phyloP scores from a whole-genome alignment of 2,113 vertebrate species.

The Cichladusa arquata region DNA sequence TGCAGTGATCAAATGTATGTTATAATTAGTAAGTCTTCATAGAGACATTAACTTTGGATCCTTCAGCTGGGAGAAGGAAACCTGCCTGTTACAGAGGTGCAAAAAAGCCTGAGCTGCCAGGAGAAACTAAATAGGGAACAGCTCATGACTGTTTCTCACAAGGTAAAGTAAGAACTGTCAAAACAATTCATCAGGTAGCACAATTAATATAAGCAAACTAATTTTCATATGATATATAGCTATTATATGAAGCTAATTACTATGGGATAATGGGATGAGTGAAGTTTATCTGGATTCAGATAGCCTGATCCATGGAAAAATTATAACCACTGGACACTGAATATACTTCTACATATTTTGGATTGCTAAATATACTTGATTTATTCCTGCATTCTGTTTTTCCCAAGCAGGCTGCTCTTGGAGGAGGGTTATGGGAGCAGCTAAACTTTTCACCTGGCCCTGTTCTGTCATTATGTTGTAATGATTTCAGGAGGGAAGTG shows the following conservation, averaged over 20 bases:
- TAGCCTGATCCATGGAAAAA: neutral
- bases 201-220: neutral
- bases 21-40: neutral
- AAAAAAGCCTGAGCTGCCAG: neutral
- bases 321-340: neutral
- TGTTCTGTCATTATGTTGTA: conserved; percentile 6
- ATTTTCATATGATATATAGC: neutral
- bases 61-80: neutral
- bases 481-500: conserved; percentile 14
- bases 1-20: neutral
- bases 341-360: neutral
- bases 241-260: neutral
- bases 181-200: neutral
- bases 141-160: neutral
- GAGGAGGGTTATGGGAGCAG: neutral
- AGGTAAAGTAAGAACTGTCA: neutral
- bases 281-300: neutral
- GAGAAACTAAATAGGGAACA: neutral
- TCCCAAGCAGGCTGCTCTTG: neutral
- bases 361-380: neutral
- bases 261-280: neutral
- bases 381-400: neutral
- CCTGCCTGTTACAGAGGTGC: neutral
- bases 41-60: neutral
- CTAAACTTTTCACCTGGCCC: neutral